phyloP scores from a whole-genome alignment of 2,113 vertebrate genomes.

The Epinephelus cyanopodus region DNA sequence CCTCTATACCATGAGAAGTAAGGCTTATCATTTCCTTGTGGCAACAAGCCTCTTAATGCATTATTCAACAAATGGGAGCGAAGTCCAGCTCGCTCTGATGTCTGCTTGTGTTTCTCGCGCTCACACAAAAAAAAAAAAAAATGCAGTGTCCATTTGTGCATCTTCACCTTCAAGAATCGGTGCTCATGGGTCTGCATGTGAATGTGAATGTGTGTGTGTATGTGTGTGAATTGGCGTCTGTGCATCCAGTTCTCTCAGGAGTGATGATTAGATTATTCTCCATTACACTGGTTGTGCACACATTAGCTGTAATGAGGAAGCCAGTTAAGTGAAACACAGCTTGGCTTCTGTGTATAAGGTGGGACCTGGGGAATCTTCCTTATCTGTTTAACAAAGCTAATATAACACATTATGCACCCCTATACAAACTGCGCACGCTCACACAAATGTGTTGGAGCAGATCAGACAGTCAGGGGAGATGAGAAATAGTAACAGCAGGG shows the following conservation, averaged over 20 bases:
- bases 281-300: constrained; percentile 64
- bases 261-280: constrained; percentile 72
- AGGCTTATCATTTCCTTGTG: constrained; percentile 72
- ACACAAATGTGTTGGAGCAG: constrained; percentile 1
- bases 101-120: constrained; percentile 19
- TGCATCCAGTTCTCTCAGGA: constrained; percentile 50
- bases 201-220: background rate
- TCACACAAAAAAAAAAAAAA: background rate
- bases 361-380: constrained; percentile 57
- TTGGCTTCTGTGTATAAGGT: constrained; percentile 41
- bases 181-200: background rate
- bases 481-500: constrained; percentile 11
- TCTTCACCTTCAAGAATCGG: constrained; percentile 16
- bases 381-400: constrained; percentile 64
- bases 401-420: constrained; percentile 43
- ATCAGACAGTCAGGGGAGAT: constrained; percentile 6
- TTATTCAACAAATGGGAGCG: constrained; percentile 75
- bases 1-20: constrained; percentile 74
- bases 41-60: constrained; percentile 71
- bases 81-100: constrained; percentile 42
- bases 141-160: constrained; percentile 38
- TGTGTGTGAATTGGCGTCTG: constrained; percentile 24
- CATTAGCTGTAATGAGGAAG: constrained; percentile 69
- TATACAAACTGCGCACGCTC: constrained; percentile 35
- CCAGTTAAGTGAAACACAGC: constrained; percentile 63